A percentile compares a stretch with the other conserved stretches of the same genome.
These are phyloP conservation scores for Eueides isabella DNA, from an alignment of 1,140 invertebrate genomes.

Conservation along the genomic window DNA sequence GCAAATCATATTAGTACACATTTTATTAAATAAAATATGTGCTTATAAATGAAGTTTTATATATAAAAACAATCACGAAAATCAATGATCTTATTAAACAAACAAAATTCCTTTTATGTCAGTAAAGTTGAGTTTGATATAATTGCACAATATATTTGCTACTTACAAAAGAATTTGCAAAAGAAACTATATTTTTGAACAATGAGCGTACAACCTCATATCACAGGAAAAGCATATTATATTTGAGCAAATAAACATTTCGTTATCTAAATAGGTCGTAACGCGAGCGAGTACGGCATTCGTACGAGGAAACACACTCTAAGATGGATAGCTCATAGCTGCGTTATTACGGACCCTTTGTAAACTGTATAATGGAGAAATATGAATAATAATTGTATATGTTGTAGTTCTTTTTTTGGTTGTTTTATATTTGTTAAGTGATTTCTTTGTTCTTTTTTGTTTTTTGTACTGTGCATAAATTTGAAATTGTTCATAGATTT, in stretches of 20 bases:
- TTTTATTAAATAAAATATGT: too few relatives aligned
- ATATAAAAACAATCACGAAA: too few relatives aligned
- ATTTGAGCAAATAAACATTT: constrained; percentile 37
- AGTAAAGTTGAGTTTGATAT: not conserved
- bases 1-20: too few relatives aligned
- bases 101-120: too few relatives aligned
- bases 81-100: too few relatives aligned
- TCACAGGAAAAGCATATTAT: constrained; percentile 40
- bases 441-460: too few relatives aligned
- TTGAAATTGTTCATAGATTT: too few relatives aligned
- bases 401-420: not conserved
- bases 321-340: constrained; percentile 40
- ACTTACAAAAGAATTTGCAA: not conserved
- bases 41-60: too few relatives aligned
- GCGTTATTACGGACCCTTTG: constrained; percentile 38
- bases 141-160: not conserved
- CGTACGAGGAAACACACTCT: constrained; percentile 37
- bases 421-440: not conserved
- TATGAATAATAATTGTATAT: constrained; percentile 21
- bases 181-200: constrained; percentile 6
- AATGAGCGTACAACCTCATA: constrained; percentile 15
- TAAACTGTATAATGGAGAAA: constrained; percentile 28
- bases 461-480: too few relatives aligned
- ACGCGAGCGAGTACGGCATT: constrained; percentile 36
- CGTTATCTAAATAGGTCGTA: constrained; percentile 48